Conservation (phyloP, 2,797 vertebrate genomes). For the Neostethus bicornis region DNA sequence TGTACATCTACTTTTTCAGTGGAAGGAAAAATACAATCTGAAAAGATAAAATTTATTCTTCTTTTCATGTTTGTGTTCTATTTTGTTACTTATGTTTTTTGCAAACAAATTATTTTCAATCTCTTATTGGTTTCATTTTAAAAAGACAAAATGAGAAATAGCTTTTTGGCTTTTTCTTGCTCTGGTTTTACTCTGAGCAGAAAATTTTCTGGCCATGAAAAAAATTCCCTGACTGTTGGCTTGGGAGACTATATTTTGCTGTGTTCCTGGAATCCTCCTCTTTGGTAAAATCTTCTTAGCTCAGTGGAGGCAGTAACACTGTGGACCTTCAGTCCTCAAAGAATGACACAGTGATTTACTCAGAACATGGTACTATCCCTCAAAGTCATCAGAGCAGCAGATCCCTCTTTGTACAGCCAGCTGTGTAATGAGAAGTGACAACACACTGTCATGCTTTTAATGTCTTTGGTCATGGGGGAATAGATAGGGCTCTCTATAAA, state of each 20-base stretch:
- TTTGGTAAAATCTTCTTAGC: constrained; percentile 65
- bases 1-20: no score
- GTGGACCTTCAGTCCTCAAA: constrained; percentile 42
- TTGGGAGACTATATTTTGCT: constrained; percentile 39
- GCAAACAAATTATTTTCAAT: no score
- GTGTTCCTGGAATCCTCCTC: constrained; percentile 34
- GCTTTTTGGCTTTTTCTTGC: no score
- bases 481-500: constrained; percentile 30
- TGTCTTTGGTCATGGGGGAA: constrained; percentile 60
- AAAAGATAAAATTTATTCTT: no score
- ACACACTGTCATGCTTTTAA: constrained; percentile 61
- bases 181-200: no score
- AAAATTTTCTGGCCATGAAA: no score
- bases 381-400: constrained; percentile 57
- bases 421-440: constrained; percentile 78
- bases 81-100: no score
- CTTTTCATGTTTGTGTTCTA: no score
- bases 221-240: constrained; percentile 25
- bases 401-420: constrained; percentile 55
- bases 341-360: constrained; percentile 68
- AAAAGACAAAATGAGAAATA: no score
- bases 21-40: no score
- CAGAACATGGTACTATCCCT: constrained; percentile 59
- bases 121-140: no score
- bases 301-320: constrained; percentile 34